Conservation (phyloP, 2,888 invertebrate genomes). For the Dermolepida albohirtum region DNA sequence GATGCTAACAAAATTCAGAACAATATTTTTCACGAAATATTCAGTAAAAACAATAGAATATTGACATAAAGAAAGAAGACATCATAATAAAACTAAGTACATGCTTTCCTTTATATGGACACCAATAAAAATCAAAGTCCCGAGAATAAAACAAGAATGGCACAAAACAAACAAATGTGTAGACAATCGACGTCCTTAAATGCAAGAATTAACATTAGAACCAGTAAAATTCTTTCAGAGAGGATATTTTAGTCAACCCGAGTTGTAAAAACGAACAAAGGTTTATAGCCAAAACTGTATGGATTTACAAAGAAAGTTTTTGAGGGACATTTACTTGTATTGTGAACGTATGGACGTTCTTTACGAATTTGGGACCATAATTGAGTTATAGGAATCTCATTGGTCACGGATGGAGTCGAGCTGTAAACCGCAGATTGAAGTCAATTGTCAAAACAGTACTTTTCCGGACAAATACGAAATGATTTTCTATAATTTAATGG, state of each 20-base stretch:
- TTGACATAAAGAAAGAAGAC: too few relatives aligned
- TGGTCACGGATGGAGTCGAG: constrained; percentile 30
- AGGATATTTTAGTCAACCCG: constrained; percentile 18
- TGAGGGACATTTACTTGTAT: constrained; percentile 31
- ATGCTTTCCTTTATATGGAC: background rate
- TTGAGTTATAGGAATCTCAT: constrained; percentile 34
- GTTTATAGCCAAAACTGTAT: constrained; percentile 34
- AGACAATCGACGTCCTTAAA: constrained; percentile 31
- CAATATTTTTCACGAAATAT: too few relatives aligned
- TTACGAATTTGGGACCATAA: constrained; percentile 21
- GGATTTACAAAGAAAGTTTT: constrained; percentile 39
- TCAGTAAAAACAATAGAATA: too few relatives aligned
- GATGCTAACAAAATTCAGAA: too few relatives aligned
- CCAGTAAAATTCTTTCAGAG: constrained; percentile 20
- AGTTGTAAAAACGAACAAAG: constrained; percentile 36
- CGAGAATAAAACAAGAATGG: constrained; percentile 18
- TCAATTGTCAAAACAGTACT: constrained; percentile 39
- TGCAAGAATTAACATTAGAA: constrained; percentile 12
- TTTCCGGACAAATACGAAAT: constrained; percentile 14
- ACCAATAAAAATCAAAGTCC: constrained; percentile 26
- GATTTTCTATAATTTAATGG: constrained; percentile 13
- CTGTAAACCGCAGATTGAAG: constrained; percentile 42
- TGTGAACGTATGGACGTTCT: constrained; percentile 9
- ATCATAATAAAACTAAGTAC: too few relatives aligned
- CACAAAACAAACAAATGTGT: constrained; percentile 28